Percentiles rank a stretch among this genome's conserved stretches.
Conservation (phyloP, 2,113 vertebrate genomes). For the Phaethornis superciliosus region DNA sequence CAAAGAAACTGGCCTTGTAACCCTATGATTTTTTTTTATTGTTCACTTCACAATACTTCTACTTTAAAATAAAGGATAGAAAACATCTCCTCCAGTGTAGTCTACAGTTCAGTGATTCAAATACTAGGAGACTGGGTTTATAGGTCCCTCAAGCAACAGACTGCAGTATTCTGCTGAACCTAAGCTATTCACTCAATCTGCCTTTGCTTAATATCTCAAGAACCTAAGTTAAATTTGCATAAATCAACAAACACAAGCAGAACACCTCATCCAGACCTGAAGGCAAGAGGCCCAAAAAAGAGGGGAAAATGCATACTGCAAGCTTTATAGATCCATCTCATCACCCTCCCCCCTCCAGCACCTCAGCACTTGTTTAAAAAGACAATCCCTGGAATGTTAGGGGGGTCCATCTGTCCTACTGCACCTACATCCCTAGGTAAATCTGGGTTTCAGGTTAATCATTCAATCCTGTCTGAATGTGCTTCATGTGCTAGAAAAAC, state of each 20-base stretch:
- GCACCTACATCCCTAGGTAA: neutral
- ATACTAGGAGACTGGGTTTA: neutral
- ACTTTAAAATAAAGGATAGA: neutral
- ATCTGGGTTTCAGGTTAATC: neutral
- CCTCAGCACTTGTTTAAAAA: neutral
- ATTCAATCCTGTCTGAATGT: neutral
- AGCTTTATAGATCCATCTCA: neutral
- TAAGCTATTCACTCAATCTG: neutral
- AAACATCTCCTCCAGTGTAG: neutral
- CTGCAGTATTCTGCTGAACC: neutral
- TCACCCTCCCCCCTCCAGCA: neutral
- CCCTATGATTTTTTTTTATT: neutral
- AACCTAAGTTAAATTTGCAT: neutral
- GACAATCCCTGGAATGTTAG: neutral
- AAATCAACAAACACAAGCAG: neutral
- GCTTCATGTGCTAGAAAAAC: neutral
- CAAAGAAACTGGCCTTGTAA: neutral
- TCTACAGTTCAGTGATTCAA: neutral
- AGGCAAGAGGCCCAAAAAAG: neutral
- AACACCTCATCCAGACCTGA: neutral
- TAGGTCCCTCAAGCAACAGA: neutral
- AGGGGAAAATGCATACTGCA: neutral
- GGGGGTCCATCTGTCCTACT: neutral
- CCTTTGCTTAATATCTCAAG: neutral
- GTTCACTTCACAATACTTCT: neutral